Evolutionary conservation across 2,888 invertebrate genomes (phyloP).

Genomic region (Polyploca ridens): DNA sequence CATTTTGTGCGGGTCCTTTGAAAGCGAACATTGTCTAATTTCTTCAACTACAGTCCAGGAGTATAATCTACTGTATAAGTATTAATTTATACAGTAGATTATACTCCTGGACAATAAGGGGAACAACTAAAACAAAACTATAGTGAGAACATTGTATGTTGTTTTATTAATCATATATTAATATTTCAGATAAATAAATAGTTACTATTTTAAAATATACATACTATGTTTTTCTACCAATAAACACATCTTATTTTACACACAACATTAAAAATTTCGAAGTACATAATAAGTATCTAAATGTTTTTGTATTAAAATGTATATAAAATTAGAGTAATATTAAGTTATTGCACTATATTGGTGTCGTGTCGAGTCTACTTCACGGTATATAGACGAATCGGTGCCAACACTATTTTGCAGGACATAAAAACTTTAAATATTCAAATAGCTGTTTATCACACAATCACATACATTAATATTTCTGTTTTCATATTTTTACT

Average conservation of each 20-base stretch:
- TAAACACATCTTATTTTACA: conserved; percentile 64
- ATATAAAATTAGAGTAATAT: conserved; percentile 42
- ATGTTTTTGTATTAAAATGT: conserved; percentile 34
- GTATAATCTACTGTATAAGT: too few species aligned
- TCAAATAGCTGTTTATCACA: conserved; percentile 48
- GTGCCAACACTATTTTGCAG: background rate
- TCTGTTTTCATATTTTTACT: conserved; percentile 46
- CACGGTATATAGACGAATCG: background rate
- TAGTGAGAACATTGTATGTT: conserved; percentile 64
- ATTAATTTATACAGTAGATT: too few species aligned
- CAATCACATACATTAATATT: conserved; percentile 42
- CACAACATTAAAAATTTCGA: conserved; percentile 54
- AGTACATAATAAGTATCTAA: conserved; percentile 34
- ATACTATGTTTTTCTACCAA: conserved; percentile 61
- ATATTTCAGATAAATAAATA: conserved; percentile 75
- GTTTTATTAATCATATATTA: conserved; percentile 72
- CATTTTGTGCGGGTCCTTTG: too few species aligned
- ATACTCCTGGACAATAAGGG: background rate
- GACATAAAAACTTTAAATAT: conserved; percentile 28
- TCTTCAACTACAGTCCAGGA: too few species aligned
- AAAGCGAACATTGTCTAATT: too few species aligned
- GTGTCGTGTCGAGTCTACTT: conserved; percentile 1
- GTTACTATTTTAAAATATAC: conserved; percentile 56
- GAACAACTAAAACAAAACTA: conserved; percentile 34
- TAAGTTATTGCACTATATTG: conserved; percentile 52